Base-by-base conservation (phyloP, 2,113 vertebrate genomes). In the Oryzias javanicus region DNA sequence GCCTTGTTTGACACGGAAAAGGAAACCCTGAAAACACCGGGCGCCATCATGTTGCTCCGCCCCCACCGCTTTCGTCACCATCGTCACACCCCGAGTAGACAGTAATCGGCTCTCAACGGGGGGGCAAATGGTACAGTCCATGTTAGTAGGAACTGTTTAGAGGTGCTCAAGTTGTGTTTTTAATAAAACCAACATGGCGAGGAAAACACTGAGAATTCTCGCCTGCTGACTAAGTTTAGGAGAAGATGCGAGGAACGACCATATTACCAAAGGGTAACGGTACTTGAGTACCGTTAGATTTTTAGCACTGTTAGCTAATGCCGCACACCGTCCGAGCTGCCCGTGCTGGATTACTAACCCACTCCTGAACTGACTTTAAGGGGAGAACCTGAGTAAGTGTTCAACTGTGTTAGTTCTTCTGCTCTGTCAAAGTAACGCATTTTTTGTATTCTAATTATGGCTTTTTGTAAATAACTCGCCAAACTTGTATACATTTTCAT, bases 251-350 rank as follows among this genome's bases (percentile, higher is more conserved):
- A 42, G 3, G n/a, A 47, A 14, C n/a, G 40, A 40, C 45, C 18
- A 55, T 12, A 67, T 63, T 42, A 44, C 4, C 16, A 18, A n/a
- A n/a, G 10, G 35, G 40, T n/a, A 5, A 4, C 44, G 1, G 18
- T 13, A 46, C 40, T 57, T 35, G 10, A 12, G 35, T 35, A 35
- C 35, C 35, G 5, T 14, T 52, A 20, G 22, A 13, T 16, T 14
- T 1, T 58, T 14, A 59, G 62, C 5, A 41, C 4, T 54, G 55
- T 42, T 40, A 50, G 66, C 62, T 64, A 40, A 49, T 51, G 2
- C 4, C 5, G 29, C 5, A 42, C 29, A 46, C 46, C 6, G 18
- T 20, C 20, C 14, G 35, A 46, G 60, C 20, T 27, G 25, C 4
- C 22, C 25, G 25, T 27, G 25, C 25, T 12, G 35, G 35, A 35